Evolutionary conservation across 2,113 vertebrate species (phyloP).

Genomic region (Nothobranchius furzeri): DNA sequence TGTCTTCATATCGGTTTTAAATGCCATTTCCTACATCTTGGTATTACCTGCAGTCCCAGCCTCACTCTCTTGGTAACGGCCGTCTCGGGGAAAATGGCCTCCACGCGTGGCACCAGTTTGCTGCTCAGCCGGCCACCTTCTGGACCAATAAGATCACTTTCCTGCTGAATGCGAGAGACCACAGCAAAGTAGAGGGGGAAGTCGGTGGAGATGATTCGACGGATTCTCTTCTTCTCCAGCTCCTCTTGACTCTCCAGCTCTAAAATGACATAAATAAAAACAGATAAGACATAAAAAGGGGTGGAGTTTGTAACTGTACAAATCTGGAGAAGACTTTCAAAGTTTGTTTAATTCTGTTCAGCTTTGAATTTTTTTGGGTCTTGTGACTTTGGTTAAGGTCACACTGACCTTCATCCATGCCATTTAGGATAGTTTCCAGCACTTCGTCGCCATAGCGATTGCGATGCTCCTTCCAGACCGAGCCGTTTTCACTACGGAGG

Average conservation of each 20-base stretch:
- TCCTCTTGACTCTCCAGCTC: constrained; percentile 94
- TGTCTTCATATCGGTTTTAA: no score
- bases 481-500: constrained; percentile 92
- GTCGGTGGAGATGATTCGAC: constrained; percentile 94
- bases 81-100: constrained; percentile 91
- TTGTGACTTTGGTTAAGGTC: background rate
- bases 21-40: no score
- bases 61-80: constrained; percentile 95
- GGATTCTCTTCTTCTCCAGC: constrained; percentile 92
- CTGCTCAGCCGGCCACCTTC: constrained; percentile 89
- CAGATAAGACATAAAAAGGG: background rate
- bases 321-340: background rate
- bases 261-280: constrained; percentile 43
- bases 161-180: constrained; percentile 94
- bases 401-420: constrained; percentile 93
- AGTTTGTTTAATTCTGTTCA: background rate
- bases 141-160: constrained; percentile 90
- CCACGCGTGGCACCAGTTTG: constrained; percentile 89
- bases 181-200: constrained; percentile 98
- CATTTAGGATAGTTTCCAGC: constrained; percentile 90
- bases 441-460: constrained; percentile 88
- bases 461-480: constrained; percentile 94
- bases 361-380: background rate
- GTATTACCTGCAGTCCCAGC: constrained; percentile 90
- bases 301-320: background rate